phyloP scores from a whole-genome alignment of 2,797 vertebrate species.

The Margarornis squamiger region DNA sequence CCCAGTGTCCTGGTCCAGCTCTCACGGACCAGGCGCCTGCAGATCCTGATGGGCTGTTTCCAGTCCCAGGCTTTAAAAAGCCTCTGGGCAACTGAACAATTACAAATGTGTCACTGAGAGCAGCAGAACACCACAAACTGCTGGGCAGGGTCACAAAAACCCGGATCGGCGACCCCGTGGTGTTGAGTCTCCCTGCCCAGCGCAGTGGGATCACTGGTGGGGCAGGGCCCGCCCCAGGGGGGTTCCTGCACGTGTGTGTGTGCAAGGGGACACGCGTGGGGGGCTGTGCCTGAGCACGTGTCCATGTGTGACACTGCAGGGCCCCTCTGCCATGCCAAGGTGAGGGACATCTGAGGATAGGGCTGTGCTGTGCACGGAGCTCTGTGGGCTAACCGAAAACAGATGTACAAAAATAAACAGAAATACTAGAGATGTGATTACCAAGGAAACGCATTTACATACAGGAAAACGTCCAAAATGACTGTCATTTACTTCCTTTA shows the following conservation, averaged over 20 bases:
- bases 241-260: accelerated
- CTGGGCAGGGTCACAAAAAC: background rate
- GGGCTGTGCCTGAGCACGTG: background rate
- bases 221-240: accelerated
- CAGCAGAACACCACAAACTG: background rate
- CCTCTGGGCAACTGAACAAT: background rate
- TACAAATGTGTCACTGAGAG: background rate
- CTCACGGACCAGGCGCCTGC: background rate
- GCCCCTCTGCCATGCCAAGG: background rate
- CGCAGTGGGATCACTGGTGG: accelerated
- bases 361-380: background rate
- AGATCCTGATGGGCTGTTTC: background rate
- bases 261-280: accelerated
- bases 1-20: accelerated
- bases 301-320: background rate
- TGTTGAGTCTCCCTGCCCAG: background rate
- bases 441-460: conserved; percentile 69
- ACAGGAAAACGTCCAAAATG: conserved; percentile 60
- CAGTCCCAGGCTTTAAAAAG: background rate
- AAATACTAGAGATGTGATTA: conserved; percentile 65
- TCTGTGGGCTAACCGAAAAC: conserved; percentile 34
- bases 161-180: accelerated
- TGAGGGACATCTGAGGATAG: conserved; percentile 23
- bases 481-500: conserved; percentile 57
- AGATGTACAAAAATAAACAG: conserved; percentile 67